Conservation (phyloP, 2,888 invertebrate species). For the Steinernema hermaphroditum region DNA sequence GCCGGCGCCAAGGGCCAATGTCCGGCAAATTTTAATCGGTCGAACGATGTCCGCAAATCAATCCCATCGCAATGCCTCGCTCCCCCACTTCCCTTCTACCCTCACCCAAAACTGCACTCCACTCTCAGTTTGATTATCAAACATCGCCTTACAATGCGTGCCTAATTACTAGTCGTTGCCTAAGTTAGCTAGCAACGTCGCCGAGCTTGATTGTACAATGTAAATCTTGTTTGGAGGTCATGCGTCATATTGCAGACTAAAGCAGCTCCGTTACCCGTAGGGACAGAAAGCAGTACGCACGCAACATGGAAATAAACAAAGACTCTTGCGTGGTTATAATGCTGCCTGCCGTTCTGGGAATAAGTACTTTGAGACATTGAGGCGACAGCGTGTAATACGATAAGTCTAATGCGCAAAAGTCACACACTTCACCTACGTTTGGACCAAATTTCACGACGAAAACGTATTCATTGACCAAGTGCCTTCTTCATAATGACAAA, state of each 20-base stretch:
- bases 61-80: constrained; percentile 18
- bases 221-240: constrained; percentile 24
- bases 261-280: neutral
- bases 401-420: too few species aligned
- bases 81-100: neutral
- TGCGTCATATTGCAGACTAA: constrained; percentile 18
- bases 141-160: constrained; percentile 15
- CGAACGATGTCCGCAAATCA: constrained; percentile 29
- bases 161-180: constrained; percentile 23
- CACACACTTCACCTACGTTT: too few species aligned
- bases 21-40: constrained; percentile 29
- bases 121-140: constrained; percentile 14
- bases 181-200: constrained; percentile 22
- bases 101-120: neutral
- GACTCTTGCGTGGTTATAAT: too few species aligned
- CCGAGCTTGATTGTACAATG: constrained; percentile 25
- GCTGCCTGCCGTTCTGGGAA: too few species aligned
- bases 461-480: too few species aligned
- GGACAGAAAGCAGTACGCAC: too few species aligned
- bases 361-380: too few species aligned
- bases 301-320: too few species aligned
- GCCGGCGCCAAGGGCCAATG: constrained; percentile 26
- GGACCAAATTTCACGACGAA: too few species aligned
- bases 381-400: too few species aligned
- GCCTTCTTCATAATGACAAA: too few species aligned